Conservation (phyloP, 2,888 invertebrate species). For the Ypsolopha scabrella region DNA sequence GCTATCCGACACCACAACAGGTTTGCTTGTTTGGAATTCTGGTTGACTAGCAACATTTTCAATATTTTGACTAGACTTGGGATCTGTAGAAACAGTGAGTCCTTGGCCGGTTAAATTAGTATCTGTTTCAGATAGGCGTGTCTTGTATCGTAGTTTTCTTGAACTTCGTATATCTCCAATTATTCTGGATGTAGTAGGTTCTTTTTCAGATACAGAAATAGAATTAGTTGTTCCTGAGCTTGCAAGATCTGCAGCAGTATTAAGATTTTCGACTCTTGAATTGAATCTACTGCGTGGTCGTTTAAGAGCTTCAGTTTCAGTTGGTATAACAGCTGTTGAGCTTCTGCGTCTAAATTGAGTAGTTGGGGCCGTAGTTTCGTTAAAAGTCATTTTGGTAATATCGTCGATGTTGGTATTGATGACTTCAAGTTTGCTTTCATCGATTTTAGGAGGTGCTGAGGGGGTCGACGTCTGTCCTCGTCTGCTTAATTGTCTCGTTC, state of each 20-base stretch:
- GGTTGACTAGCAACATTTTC: conserved; percentile 45
- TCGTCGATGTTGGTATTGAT: conserved; percentile 35
- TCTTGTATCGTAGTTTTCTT: conserved; percentile 46
- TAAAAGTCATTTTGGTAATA: conserved; percentile 28
- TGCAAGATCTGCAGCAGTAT: conserved; percentile 35
- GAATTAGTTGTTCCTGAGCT: conserved; percentile 50
- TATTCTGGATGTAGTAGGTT: conserved; percentile 38
- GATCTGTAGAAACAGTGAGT: conserved; percentile 21
- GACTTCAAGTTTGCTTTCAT: conserved; percentile 38
- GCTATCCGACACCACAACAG: conserved; percentile 28
- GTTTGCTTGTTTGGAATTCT: conserved; percentile 25
- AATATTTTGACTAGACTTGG: conserved; percentile 50
- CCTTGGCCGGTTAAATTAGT: conserved; percentile 53
- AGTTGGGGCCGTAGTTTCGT: conserved; percentile 23
- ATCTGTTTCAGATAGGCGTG: conserved; percentile 43
- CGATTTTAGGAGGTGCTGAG: conserved; percentile 20
- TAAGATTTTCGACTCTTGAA: conserved; percentile 13
- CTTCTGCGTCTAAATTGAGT: conserved; percentile 40
- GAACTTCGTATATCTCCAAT: conserved; percentile 35
- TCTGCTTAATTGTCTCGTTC: conserved; percentile 23
- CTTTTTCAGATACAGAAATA: conserved; percentile 36
- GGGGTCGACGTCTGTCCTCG: conserved; percentile 11
- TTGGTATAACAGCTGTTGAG: conserved; percentile 16
- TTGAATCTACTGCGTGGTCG: conserved; percentile 35
- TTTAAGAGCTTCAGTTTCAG: conserved; percentile 13